These are phyloP conservation scores for Elysia chlorotica DNA, from an alignment of 1,140 invertebrate genomes.

Conservation along the genomic window DNA sequence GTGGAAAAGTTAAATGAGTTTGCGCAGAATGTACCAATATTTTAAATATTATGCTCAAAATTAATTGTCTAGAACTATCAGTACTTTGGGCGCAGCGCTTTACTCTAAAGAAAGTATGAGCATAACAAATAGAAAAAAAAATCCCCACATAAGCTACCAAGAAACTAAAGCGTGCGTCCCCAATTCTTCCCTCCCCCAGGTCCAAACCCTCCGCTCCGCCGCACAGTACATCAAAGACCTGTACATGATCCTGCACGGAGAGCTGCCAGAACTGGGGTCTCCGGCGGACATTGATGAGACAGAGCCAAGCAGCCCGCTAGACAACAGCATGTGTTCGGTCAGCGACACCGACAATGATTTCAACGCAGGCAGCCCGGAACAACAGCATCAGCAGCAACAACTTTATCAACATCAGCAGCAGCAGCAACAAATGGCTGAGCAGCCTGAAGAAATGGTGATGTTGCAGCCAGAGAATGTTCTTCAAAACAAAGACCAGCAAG, in stretches of 20 bases:
- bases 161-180: no score
- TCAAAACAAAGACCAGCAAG: no score
- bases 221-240: slow-evolving; percentile 90
- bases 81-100: no score
- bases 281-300: slow-evolving; percentile 3
- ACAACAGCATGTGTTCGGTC: slow-evolving; percentile 17
- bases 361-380: slow-evolving; percentile 5
- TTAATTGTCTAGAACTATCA: no score
- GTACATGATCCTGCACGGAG: slow-evolving; percentile 74
- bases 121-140: no score
- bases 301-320: slow-evolving; percentile 15
- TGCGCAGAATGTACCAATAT: no score
- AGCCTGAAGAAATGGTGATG: background rate
- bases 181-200: no score
- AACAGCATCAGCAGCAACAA: slow-evolving; percentile 11
- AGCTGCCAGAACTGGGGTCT: slow-evolving; percentile 15
- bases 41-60: no score
- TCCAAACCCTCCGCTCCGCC: slow-evolving; percentile 89
- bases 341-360: slow-evolving; percentile 22
- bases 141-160: no score
- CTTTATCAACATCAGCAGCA: background rate
- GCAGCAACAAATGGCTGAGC: background rate
- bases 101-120: no score
- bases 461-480: no score
- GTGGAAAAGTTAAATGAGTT: no score